Conservation (phyloP, 2,113 vertebrate genomes). For the Platysteira castanea region DNA sequence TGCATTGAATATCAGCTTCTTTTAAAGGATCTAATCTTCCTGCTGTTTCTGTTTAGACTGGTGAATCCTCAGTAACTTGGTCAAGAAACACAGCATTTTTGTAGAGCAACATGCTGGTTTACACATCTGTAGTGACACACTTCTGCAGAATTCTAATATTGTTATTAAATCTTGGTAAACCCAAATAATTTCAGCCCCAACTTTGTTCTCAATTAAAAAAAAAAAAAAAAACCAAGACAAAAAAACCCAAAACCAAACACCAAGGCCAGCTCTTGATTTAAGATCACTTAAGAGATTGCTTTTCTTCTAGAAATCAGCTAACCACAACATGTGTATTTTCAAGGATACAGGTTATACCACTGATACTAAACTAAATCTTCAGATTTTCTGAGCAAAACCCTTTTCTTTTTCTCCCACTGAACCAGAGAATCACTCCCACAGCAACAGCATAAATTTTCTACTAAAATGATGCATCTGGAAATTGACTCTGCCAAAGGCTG, state of each 20-base stretch:
- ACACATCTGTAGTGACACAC: background rate
- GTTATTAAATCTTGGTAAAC: background rate
- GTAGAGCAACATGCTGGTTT: background rate
- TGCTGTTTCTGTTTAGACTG: background rate
- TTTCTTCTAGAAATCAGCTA: background rate
- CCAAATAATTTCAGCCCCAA: background rate
- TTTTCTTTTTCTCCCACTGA: background rate
- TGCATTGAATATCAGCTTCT: background rate
- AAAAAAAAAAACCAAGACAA: background rate
- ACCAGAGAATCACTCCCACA: background rate
- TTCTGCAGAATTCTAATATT: background rate
- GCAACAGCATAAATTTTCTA: background rate
- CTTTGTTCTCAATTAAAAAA: background rate
- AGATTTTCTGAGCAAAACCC: background rate
- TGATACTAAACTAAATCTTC: background rate
- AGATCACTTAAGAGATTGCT: background rate
- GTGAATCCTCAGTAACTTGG: background rate
- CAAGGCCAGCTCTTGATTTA: background rate
- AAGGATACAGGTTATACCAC: background rate
- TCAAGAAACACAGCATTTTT: background rate
- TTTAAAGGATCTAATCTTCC: background rate
- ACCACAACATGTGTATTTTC: fast-evolving
- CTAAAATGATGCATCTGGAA: background rate
- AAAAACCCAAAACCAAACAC: background rate
- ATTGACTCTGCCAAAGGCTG: background rate